Percentiles rank a stretch among this genome's conserved stretches.
phyloP scores from a whole-genome alignment of 2,797 vertebrate species.

The Aselliscus stoliczkanus region DNA sequence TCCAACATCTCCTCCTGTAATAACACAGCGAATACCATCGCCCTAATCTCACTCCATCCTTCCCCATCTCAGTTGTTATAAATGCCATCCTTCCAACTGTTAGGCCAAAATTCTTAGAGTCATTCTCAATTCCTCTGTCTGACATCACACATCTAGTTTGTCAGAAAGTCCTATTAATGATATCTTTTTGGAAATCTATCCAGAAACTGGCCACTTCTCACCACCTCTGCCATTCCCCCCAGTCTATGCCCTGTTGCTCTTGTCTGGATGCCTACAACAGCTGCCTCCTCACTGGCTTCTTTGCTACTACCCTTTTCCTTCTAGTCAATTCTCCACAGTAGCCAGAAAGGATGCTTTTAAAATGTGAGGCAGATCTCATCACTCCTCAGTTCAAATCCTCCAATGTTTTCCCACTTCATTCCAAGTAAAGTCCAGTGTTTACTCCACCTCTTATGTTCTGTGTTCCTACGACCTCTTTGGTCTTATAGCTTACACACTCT shows the following conservation, averaged over 20 bases:
- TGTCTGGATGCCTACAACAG: neutral
- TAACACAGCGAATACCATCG: neutral
- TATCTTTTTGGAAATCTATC: neutral
- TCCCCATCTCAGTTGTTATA: neutral
- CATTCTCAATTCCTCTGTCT: neutral
- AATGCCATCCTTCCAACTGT: neutral
- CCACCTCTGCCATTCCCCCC: no score
- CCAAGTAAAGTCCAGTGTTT: neutral
- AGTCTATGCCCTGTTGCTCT: neutral
- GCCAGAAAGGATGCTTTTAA: neutral
- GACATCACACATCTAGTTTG: neutral
- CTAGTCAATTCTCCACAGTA: neutral
- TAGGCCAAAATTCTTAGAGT: neutral
- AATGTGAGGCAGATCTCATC: neutral
- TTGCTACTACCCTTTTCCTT: neutral
- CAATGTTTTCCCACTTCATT: neutral
- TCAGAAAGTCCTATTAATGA: neutral
- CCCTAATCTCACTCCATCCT: neutral
- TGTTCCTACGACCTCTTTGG: neutral
- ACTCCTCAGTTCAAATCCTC: neutral
- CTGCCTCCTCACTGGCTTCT: neutral
- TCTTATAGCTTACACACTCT: neutral
- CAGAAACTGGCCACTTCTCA: neutral
- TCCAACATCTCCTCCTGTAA: neutral
- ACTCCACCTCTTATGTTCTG: neutral